These are phyloP conservation scores for Drosophila cognata DNA, from an alignment of 2,888 invertebrate species.

Conservation along the genomic window DNA sequence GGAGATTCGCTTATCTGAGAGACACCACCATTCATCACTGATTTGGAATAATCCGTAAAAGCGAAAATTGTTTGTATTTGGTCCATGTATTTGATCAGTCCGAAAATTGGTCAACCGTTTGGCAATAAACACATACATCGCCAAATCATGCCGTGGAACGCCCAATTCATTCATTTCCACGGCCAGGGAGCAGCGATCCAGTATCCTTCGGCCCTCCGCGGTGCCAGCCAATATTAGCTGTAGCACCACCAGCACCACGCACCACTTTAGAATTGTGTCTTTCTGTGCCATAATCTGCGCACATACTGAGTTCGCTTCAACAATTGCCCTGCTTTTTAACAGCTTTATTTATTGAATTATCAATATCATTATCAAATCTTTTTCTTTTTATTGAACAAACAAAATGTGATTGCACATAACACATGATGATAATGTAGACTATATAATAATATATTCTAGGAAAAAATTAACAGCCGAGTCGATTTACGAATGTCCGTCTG, in stretches of 20 bases:
- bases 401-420: too few relatives aligned
- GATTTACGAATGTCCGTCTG: too few relatives aligned
- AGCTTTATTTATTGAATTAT: too few relatives aligned
- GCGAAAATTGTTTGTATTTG: too few relatives aligned
- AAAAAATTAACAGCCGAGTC: too few relatives aligned
- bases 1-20: fast-evolving
- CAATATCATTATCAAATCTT: too few relatives aligned
- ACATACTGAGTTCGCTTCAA: background rate
- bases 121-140: slow-evolving; percentile 24
- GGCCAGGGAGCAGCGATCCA: slow-evolving; percentile 32
- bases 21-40: slow-evolving; percentile 7
- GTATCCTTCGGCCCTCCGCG: background rate
- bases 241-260: slow-evolving; percentile 6
- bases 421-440: too few relatives aligned
- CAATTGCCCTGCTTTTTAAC: too few relatives aligned
- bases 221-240: background rate
- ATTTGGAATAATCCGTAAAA: slow-evolving; percentile 33
- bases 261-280: background rate
- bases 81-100: background rate
- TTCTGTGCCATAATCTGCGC: background rate
- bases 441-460: too few relatives aligned
- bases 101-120: background rate
- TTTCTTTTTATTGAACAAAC: too few relatives aligned
- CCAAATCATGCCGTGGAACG: background rate
- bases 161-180: slow-evolving; percentile 18